Percentiles rank a stretch among this genome's conserved stretches.
Conservation (phyloP, 1,140 invertebrate species). For the Teleopsis dalmanni region DNA sequence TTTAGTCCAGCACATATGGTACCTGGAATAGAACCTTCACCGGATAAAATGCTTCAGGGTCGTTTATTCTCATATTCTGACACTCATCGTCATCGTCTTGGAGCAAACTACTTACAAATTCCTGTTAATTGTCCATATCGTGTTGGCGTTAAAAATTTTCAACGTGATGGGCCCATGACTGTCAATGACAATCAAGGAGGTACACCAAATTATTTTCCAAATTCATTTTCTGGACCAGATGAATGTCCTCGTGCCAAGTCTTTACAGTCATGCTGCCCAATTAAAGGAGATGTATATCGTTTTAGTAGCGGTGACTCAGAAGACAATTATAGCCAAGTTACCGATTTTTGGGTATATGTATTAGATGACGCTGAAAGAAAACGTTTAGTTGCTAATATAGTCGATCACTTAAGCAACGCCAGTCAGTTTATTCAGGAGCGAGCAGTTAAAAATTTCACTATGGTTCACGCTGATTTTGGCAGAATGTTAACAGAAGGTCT, state of each 20-base stretch:
- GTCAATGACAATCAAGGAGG: constrained; percentile 61
- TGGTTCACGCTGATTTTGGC: constrained; percentile 61
- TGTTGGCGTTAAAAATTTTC: constrained; percentile 63
- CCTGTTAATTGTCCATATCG: constrained; percentile 91
- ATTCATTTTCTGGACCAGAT: constrained; percentile 81
- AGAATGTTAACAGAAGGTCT: constrained; percentile 57
- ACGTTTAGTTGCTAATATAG: constrained; percentile 75
- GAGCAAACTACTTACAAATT: constrained; percentile 86
- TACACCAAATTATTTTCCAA: constrained; percentile 92
- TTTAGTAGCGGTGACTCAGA: constrained; percentile 73
- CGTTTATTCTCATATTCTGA: constrained; percentile 91
- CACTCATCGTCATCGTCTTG: constrained; percentile 88
- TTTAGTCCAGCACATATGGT: constrained; percentile 88
- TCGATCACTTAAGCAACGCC: constrained; percentile 65
- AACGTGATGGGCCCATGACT: constrained; percentile 76
- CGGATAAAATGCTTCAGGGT: constrained; percentile 93
- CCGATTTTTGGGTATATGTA: constrained; percentile 72
- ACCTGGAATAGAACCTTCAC: constrained; percentile 84
- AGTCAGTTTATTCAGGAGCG: constrained; percentile 80
- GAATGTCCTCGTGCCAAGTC: constrained; percentile 50
- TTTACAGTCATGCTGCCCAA: constrained; percentile 48
- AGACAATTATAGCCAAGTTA: constrained; percentile 84
- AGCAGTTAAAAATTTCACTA: constrained; percentile 66
- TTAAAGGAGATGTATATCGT: constrained; percentile 59
- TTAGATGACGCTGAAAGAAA: constrained; percentile 64